These are phyloP conservation scores for Siderastrea siderea DNA, from an alignment of 92 coral and sea anemone species.

Conservation along the genomic window DNA sequence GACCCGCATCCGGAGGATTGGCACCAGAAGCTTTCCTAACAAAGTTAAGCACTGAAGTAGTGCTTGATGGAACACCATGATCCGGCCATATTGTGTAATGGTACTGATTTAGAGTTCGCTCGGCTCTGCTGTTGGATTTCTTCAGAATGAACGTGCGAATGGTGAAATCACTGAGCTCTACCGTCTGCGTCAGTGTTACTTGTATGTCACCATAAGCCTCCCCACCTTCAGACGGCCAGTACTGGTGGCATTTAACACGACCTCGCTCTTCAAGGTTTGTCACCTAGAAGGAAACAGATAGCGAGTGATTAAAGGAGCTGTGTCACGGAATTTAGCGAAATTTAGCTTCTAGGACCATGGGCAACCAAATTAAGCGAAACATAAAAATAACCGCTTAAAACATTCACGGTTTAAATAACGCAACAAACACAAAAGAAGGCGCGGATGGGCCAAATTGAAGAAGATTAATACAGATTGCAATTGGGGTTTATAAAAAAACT, in stretches of 20 bases:
- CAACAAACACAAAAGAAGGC: too few species aligned
- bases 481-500: too few species aligned
- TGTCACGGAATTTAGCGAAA: too few species aligned
- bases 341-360: too few species aligned
- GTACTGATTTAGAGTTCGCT: conserved; percentile 82
- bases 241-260: conserved; percentile 92
- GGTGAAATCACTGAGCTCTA: conserved; percentile 91
- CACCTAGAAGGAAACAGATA: conserved; percentile 66
- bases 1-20: conserved; percentile 92
- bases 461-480: too few species aligned
- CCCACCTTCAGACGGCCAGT: conserved; percentile 91
- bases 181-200: conserved; percentile 75
- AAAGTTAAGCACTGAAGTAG: conserved; percentile 91
- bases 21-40: conserved; percentile 93
- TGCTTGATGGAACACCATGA: conserved; percentile 94
- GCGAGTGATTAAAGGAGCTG: background rate
- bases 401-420: too few species aligned
- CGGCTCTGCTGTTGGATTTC: conserved; percentile 68
- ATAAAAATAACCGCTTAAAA: too few species aligned
- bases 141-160: conserved; percentile 79
- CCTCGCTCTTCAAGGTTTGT: conserved; percentile 94
- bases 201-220: conserved; percentile 69
- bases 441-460: too few species aligned
- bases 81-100: conserved; percentile 99
- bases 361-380: too few species aligned